Evolutionary conservation across 2,888 invertebrate species (phyloP).

Genomic region (Ischnura elegans): DNA sequence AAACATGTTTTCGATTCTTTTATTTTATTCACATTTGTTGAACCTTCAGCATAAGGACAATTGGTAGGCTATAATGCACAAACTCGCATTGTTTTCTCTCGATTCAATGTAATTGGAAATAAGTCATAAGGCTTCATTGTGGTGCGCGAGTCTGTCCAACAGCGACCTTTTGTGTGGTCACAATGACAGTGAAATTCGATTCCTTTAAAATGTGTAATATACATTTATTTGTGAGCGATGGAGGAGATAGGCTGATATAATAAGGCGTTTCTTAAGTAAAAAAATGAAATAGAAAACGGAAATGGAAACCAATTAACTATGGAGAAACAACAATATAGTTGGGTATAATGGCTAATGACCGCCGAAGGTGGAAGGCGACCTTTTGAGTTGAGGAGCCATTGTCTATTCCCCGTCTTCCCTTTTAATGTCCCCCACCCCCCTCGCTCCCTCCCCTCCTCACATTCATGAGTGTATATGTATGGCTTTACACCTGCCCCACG

Average conservation of each 20-base stretch:
- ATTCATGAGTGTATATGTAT: not conserved
- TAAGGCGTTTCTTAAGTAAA: conserved; percentile 9
- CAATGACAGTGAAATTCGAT: conserved; percentile 13
- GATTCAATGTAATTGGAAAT: not conserved
- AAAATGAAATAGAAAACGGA: conserved; percentile 35
- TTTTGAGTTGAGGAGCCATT: not conserved
- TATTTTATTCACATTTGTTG: not conserved
- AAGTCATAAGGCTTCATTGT: not conserved
- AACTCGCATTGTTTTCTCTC: not conserved
- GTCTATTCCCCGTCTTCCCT: not conserved
- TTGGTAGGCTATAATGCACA: not conserved
- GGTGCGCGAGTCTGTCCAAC: not conserved
- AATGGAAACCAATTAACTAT: conserved; percentile 26
- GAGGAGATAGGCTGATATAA: not conserved
- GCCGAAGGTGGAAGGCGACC: conserved; percentile 16
- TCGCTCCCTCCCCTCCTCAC: not conserved
- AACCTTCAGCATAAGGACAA: not conserved
- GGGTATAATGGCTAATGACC: conserved; percentile 20
- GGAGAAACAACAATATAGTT: conserved; percentile 26
- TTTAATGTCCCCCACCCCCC: not conserved
- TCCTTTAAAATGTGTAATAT: not conserved
- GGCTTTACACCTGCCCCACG: conserved; percentile 28
- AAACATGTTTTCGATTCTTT: not conserved
- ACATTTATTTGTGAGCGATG: not conserved
- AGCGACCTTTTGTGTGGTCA: not conserved